Evolutionary conservation across 2,888 invertebrate genomes (phyloP).

Genomic region (Nomada goodeniana): DNA sequence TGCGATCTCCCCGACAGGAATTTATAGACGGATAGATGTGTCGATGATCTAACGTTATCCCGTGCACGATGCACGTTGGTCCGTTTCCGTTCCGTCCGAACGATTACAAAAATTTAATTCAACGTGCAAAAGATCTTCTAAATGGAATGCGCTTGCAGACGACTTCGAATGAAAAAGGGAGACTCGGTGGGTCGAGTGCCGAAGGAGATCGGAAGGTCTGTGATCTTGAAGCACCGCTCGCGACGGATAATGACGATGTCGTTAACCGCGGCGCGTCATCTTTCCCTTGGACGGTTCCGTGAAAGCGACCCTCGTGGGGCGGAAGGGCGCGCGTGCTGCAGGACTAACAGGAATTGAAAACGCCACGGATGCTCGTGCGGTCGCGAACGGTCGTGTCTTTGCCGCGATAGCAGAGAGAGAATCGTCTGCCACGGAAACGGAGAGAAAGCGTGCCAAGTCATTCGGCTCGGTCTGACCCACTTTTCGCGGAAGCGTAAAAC

Average conservation of each 20-base stretch:
- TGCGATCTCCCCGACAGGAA: not conserved
- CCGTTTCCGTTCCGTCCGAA: too few relatives aligned
- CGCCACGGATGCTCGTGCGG: constrained; percentile 56
- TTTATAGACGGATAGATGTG: not conserved
- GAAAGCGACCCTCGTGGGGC: constrained; percentile 22
- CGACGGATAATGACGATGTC: constrained; percentile 50
- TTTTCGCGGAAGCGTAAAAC: constrained; percentile 65
- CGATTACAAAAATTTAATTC: too few relatives aligned
- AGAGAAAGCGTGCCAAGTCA: constrained; percentile 71
- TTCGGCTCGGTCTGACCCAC: constrained; percentile 73
- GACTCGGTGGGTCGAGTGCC: not conserved
- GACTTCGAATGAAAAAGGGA: constrained; percentile 1
- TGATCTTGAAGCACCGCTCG: constrained; percentile 37
- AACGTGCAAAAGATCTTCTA: too few relatives aligned
- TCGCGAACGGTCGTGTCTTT: constrained; percentile 66
- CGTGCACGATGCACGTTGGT: too few relatives aligned
- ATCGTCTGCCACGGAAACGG: constrained; percentile 68
- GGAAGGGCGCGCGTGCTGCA: constrained; percentile 4
- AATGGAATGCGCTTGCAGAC: not conserved
- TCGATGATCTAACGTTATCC: too few relatives aligned
- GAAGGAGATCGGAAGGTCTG: constrained; percentile 33
- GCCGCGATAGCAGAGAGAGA: constrained; percentile 52
- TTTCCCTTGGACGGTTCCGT: constrained; percentile 19
- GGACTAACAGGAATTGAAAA: constrained; percentile 49
- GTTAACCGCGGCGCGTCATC: constrained; percentile 47